phyloP scores from a whole-genome alignment of 2,113 vertebrate species.

The Naja naja region DNA sequence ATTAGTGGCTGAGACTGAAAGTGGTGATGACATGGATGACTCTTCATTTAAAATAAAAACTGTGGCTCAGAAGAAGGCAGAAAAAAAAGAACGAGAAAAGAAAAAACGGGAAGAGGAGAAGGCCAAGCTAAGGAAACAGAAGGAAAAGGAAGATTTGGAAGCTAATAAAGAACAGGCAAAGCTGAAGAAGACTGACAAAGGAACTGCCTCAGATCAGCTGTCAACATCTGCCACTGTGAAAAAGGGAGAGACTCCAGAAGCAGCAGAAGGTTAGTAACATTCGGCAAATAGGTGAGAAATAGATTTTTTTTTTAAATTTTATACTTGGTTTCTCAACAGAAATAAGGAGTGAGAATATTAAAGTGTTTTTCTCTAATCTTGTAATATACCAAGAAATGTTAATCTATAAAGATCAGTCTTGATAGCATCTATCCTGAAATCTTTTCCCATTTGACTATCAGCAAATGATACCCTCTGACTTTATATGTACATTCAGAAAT shows the following conservation, averaged over 20 bases:
- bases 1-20: conserved; percentile 67
- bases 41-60: conserved; percentile 91
- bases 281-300: background rate
- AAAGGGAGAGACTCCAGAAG: conserved; percentile 68
- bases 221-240: conserved; percentile 62
- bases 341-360: background rate
- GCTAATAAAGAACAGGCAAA: conserved; percentile 73
- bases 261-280: conserved; percentile 76
- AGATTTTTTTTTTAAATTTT: background rate
- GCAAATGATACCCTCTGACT: background rate
- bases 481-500: background rate
- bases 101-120: conserved; percentile 93
- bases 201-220: conserved; percentile 42
- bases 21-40: conserved; percentile 73
- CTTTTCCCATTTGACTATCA: background rate
- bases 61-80: conserved; percentile 95
- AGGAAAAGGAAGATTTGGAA: conserved; percentile 84
- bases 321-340: background rate
- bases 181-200: conserved; percentile 63
- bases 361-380: background rate
- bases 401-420: background rate
- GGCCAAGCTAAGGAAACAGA: conserved; percentile 79
- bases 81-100: conserved; percentile 93
- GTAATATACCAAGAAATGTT: background rate
- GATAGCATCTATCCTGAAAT: background rate